These are phyloP conservation scores for Daubentonia madagascariensis DNA, from an alignment of 2,113 vertebrate genomes.

Conservation along the genomic window DNA sequence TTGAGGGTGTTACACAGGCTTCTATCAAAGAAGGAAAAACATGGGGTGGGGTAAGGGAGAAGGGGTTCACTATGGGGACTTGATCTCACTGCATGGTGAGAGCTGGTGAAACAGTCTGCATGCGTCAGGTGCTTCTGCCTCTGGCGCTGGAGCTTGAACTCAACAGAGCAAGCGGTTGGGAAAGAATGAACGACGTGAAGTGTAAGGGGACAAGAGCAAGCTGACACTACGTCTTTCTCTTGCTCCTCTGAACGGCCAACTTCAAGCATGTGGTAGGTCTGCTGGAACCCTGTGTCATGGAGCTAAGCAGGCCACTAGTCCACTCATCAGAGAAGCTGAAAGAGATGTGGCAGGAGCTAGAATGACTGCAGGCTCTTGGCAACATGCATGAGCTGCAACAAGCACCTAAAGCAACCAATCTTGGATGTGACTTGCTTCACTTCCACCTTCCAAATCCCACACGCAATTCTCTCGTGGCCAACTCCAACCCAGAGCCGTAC, in stretches of 20 bases:
- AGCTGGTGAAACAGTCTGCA: neutral
- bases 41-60: neutral
- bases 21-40: neutral
- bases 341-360: neutral
- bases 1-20: neutral
- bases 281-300: fast-evolving
- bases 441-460: neutral
- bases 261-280: neutral
- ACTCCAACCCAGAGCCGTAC: fast-evolving
- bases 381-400: fast-evolving
- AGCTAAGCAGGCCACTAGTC: no score
- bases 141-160: neutral
- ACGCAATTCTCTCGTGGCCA: neutral
- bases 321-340: neutral
- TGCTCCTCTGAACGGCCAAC: neutral
- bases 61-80: neutral
- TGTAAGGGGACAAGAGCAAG: neutral
- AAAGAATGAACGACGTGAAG: neutral
- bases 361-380: no score
- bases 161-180: no score
- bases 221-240: neutral
- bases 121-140: neutral
- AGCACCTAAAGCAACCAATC: neutral
- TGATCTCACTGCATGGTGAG: neutral
- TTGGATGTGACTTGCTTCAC: fast-evolving